These are phyloP conservation scores for Apaloderma vittatum DNA, from an alignment of 2,113 vertebrate genomes.

Conservation along the genomic window DNA sequence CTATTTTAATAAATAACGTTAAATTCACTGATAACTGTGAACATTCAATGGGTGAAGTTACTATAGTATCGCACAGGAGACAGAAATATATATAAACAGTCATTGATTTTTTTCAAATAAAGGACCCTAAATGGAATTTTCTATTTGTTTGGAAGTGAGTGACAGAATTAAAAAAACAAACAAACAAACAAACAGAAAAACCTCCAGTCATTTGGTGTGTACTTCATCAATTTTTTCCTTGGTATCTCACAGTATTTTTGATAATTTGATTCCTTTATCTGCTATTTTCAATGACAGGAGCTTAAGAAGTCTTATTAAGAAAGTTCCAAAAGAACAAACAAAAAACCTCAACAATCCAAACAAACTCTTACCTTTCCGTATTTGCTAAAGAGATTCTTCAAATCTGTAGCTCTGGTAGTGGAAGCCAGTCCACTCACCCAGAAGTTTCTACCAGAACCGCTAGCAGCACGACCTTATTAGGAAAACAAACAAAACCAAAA, in stretches of 20 bases:
- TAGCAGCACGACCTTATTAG: constrained; percentile 73
- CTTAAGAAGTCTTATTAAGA: neutral
- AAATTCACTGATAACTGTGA: neutral
- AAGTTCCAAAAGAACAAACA: neutral
- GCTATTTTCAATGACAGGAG: neutral
- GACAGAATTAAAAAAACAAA: neutral
- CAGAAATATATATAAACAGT: neutral
- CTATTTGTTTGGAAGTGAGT: neutral
- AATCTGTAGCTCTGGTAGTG: constrained; percentile 95
- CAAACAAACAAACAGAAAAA: too few species aligned
- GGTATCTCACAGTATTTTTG: neutral
- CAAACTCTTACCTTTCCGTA: constrained; percentile 89
- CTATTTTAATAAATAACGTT: neutral
- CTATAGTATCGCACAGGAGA: neutral
- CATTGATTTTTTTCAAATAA: neutral
- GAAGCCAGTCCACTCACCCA: constrained; percentile 98
- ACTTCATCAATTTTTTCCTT: neutral
- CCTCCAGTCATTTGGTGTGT: neutral
- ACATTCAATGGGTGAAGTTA: neutral
- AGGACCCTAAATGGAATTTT: neutral
- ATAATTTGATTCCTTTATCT: neutral
- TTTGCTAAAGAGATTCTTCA: constrained; percentile 97
- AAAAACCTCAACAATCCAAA: accelerated
- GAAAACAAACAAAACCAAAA: constrained; percentile 3
- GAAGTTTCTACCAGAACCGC: constrained; percentile 89